Conservation (phyloP, 1,140 invertebrate genomes). For the Chrysomallon squamiferum region DNA sequence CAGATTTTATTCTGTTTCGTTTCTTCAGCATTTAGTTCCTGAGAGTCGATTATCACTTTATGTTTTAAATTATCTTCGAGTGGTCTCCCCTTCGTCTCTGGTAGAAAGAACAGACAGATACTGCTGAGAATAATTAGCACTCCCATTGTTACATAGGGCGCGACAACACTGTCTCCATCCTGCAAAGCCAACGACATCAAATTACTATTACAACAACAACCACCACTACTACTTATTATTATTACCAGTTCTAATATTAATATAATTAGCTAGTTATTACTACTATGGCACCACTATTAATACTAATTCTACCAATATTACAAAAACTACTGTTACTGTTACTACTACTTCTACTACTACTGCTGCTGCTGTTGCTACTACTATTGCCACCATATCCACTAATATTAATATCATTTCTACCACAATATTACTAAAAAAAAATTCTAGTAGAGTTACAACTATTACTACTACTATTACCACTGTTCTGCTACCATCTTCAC, state of each 20-base stretch:
- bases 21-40: too few species aligned
- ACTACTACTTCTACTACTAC: not conserved
- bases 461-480: too few species aligned
- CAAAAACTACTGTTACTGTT: not conserved
- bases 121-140: not conserved
- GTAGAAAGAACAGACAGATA: not conserved
- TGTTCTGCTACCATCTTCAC: too few species aligned
- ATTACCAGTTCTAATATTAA: not conserved
- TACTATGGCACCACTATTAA: not conserved
- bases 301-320: not conserved
- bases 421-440: not conserved
- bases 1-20: too few species aligned
- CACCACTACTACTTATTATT: not conserved
- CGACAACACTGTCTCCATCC: not conserved
- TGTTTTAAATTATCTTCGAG: not conserved
- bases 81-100: not conserved
- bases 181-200: not conserved
- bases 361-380: not conserved
- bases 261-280: not conserved
- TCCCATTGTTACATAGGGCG: not conserved
- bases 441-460: too few species aligned
- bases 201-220: not conserved
- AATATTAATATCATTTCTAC: too few species aligned
- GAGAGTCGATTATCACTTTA: not conserved
- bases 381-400: too few species aligned